A percentile compares a stretch with the other conserved stretches of the same genome.
These are phyloP conservation scores for Alviniconcha strummeri DNA, from an alignment of 2,888 invertebrate species.

Conservation along the genomic window DNA sequence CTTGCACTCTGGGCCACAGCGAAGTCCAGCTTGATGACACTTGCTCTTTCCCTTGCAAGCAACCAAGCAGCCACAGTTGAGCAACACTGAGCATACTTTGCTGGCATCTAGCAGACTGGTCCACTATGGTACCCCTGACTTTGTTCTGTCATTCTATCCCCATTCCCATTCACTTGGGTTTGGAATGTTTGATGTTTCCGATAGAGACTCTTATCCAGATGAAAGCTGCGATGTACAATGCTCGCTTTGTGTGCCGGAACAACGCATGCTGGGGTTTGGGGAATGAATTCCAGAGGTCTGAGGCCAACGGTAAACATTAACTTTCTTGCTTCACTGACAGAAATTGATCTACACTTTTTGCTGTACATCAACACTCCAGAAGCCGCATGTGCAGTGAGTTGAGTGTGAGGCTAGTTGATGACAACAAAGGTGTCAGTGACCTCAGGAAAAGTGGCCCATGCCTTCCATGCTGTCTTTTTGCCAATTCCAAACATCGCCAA, in stretches of 20 bases:
- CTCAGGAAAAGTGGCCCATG: too few species aligned
- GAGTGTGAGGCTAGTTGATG: neutral
- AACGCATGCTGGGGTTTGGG: neutral
- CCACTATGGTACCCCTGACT: neutral
- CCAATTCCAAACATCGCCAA: too few species aligned
- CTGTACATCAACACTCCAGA: neutral
- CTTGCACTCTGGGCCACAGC: neutral
- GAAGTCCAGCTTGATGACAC: neutral
- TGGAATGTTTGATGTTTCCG: neutral
- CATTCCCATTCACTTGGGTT: neutral
- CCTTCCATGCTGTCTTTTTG: too few species aligned
- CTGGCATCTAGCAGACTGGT: neutral
- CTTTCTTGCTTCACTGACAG: neutral
- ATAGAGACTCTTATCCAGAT: neutral
- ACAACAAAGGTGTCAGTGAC: neutral
- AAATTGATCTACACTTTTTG: neutral
- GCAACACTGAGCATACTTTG: neutral
- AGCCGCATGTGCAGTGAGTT: neutral
- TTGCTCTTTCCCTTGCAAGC: neutral
- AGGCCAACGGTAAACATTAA: neutral
- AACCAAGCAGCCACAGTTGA: neutral
- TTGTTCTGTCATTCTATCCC: neutral
- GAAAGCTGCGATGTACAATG: neutral
- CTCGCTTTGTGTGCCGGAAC: neutral
- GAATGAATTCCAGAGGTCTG: neutral